Percentiles rank a stretch among this genome's conserved stretches.
Conservation (phyloP, 2,113 vertebrate genomes). For the Caracal caracal region DNA sequence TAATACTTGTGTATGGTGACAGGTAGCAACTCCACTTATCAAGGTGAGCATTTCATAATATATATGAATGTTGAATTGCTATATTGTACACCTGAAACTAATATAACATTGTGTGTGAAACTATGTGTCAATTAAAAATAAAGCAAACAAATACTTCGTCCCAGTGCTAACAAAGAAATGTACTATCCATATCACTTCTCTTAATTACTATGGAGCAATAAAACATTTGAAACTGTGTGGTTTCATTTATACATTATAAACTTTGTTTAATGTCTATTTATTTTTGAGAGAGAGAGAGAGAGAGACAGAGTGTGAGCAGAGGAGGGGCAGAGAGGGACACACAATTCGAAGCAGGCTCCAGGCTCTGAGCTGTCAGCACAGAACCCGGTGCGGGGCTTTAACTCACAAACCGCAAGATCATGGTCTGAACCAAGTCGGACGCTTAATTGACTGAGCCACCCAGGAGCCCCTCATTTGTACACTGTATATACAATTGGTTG, state of each 20-base stretch:
- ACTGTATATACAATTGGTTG: neutral
- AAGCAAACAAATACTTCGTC: neutral
- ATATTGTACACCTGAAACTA: neutral
- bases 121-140: neutral
- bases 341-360: too few relatives aligned
- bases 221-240: constrained; percentile 19
- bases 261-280: neutral
- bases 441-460: too few relatives aligned
- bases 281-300: too few relatives aligned
- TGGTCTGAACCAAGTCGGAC: too few relatives aligned
- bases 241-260: neutral
- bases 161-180: neutral
- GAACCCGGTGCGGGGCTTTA: too few relatives aligned
- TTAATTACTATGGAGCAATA: constrained; percentile 38
- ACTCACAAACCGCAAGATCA: too few relatives aligned
- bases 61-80: neutral
- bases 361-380: too few relatives aligned
- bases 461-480: neutral
- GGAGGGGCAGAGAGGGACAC: too few relatives aligned
- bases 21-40: neutral
- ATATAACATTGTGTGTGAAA: neutral
- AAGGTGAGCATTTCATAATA: neutral
- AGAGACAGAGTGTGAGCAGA: too few relatives aligned
- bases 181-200: neutral
- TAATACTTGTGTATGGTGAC: neutral